These are phyloP conservation scores for Anthoscopus minutus DNA, from an alignment of 2,113 vertebrate species.

Conservation along the genomic window DNA sequence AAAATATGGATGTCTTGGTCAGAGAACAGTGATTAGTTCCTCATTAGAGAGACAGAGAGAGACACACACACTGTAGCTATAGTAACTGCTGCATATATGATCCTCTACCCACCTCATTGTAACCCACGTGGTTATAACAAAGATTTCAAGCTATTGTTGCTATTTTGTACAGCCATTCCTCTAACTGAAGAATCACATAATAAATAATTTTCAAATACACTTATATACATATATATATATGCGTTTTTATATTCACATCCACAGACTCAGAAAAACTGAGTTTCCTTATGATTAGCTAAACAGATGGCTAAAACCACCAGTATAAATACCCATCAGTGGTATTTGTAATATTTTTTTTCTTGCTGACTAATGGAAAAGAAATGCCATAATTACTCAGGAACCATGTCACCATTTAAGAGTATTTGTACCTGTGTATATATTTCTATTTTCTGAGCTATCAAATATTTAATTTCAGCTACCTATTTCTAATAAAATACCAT, in stretches of 20 bases:
- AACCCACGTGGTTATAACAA: neutral
- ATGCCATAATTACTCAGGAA: neutral
- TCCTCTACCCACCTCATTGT: neutral
- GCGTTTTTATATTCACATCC: neutral
- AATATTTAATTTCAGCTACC: neutral
- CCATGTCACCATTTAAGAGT: neutral
- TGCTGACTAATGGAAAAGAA: neutral
- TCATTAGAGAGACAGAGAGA: neutral
- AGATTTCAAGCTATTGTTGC: neutral
- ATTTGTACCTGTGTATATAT: neutral
- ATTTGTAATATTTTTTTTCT: neutral
- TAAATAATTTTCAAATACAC: neutral
- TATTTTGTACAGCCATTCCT: neutral
- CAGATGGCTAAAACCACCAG: neutral
- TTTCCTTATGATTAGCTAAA: neutral
- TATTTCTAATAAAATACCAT: neutral
- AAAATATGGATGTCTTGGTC: neutral
- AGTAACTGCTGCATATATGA: neutral
- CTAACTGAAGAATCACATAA: neutral
- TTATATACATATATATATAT: neutral
- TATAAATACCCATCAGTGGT: neutral
- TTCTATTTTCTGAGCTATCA: neutral
- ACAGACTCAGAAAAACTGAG: neutral
- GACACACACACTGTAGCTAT: neutral
- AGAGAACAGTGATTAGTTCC: constrained; percentile 3